A percentile compares a stretch with the other conserved stretches of the same genome.
Conservation (phyloP, 2,113 vertebrate genomes). For the Bos indicus region DNA sequence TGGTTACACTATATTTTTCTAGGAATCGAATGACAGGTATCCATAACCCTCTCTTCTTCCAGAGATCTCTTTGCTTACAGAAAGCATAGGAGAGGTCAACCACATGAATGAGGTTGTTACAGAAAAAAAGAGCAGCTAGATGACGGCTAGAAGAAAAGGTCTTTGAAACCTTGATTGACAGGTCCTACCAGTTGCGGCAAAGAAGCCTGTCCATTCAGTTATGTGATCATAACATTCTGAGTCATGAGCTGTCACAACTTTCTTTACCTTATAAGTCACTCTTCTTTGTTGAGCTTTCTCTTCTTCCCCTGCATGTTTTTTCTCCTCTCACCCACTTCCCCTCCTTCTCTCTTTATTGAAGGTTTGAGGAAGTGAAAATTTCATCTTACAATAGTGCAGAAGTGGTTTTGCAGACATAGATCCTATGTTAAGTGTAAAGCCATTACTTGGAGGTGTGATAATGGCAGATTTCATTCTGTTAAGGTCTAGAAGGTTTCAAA, state of each 20-base stretch:
- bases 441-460: background rate
- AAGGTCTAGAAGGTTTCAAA: background rate
- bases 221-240: background rate
- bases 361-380: background rate
- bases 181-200: background rate
- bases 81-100: background rate
- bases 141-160: background rate
- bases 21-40: background rate
- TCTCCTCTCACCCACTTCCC: background rate
- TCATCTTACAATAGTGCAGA: background rate
- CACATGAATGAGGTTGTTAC: background rate
- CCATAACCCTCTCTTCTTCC: background rate
- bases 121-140: background rate
- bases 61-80: background rate
- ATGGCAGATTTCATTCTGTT: background rate
- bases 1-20: background rate
- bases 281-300: background rate
- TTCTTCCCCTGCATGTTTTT: background rate
- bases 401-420: background rate
- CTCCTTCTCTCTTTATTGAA: background rate
- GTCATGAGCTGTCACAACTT: background rate
- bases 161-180: background rate
- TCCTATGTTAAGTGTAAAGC: background rate
- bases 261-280: background rate
- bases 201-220: background rate